These are phyloP conservation scores for Dasypolia templi DNA, from an alignment of 2,888 invertebrate species.

Conservation along the genomic window DNA sequence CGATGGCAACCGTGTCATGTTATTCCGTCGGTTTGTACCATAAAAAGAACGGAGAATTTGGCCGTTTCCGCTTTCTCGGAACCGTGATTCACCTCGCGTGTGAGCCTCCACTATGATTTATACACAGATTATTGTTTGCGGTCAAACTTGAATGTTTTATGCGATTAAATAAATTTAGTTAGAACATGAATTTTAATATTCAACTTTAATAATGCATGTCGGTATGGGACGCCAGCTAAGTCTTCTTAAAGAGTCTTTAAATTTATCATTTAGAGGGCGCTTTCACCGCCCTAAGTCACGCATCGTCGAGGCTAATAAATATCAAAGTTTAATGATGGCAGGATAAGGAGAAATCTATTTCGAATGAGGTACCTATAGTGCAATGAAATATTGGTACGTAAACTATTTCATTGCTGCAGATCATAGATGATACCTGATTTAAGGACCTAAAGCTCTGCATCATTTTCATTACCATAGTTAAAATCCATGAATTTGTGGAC, in stretches of 20 bases:
- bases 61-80: constrained; percentile 89
- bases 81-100: constrained; percentile 88
- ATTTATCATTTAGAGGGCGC: constrained; percentile 80
- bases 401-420: constrained; percentile 22
- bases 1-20: constrained; percentile 75
- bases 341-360: constrained; percentile 65
- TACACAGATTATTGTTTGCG: constrained; percentile 82
- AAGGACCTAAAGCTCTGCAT: neutral
- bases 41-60: constrained; percentile 86
- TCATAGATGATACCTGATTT: constrained; percentile 1
- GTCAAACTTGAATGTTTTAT: constrained; percentile 79
- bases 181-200: constrained; percentile 80
- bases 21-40: constrained; percentile 79
- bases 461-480: constrained; percentile 31
- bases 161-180: constrained; percentile 79
- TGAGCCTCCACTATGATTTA: constrained; percentile 85
- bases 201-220: constrained; percentile 73
- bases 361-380: constrained; percentile 24
- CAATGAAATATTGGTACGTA: constrained; percentile 42
- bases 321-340: constrained; percentile 70
- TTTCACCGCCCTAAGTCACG: constrained; percentile 85
- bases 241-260: constrained; percentile 80
- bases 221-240: constrained; percentile 69
- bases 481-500: constrained; percentile 28
- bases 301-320: constrained; percentile 73